Evolutionary conservation across 2,797 vertebrate genomes (phyloP), one percentile per base, ranked within the genome.

Genomic region (Balearica regulorum): DNA sequence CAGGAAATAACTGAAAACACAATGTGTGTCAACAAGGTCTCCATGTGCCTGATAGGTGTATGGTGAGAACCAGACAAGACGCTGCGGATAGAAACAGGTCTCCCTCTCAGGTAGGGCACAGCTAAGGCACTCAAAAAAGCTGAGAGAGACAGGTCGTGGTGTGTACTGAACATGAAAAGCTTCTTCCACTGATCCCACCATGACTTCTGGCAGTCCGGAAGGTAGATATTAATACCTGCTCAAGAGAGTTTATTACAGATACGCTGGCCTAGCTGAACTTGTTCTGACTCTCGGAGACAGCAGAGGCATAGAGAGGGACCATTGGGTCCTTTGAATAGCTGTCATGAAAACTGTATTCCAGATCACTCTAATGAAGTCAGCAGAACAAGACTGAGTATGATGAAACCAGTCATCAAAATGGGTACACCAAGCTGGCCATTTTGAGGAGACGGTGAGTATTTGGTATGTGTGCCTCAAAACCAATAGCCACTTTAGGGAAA

Each of bases 41-140:
- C 64, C 15, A 4, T 6, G 25, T 13, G 6, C 37, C 9, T 1
- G 3, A 19, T 2, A 44, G 35, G 26, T 19, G 16, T 10, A 18
- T 28, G 60, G 62, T 0, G 8, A 65, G 64, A 85, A 81, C 51
- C 44, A 64, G 44, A 54, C 0, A 3, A 76, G 26, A 25, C 57
- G 65, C 31, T 10, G 28, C 49, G n/a, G 44, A 21, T 5, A 54
- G 44, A 48, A 89, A 37, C 5, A 35, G 51, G 33, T 31, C 20
- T 82, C 46, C 35, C 58, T 66, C 35, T 82, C 35, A 16, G 25
- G 5, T 58, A 77, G 33, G 28, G 39, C 62, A 48, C 26, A 80
- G 57, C 26, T n/a, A 60, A 61, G 17, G 41, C 54, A 55, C 43
- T 29, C 33, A 12, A 37, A 66, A 66, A 49, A 37, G 61, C 68